These are phyloP conservation scores for Odocoileus virginianus DNA, from an alignment of 2,113 vertebrate genomes.

Conservation along the genomic window DNA sequence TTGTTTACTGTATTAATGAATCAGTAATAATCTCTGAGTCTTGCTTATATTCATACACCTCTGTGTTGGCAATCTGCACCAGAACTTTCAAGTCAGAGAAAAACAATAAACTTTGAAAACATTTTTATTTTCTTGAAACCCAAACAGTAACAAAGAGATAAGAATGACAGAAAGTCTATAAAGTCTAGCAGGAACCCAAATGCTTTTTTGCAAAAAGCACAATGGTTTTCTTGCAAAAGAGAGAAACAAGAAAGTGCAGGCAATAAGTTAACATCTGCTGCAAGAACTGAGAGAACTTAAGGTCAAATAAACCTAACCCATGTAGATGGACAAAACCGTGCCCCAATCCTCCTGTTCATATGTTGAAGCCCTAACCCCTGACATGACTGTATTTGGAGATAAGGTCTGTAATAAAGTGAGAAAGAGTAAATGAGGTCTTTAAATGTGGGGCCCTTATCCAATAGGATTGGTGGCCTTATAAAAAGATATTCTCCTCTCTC, in stretches of 20 bases:
- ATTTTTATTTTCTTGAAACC: slow-evolving; percentile 6
- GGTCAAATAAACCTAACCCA: neutral
- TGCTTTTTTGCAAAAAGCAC: neutral
- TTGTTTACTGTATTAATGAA: neutral
- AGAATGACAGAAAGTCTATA: neutral
- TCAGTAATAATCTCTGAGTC: neutral
- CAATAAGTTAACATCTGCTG: neutral
- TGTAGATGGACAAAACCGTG: neutral
- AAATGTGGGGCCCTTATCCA: neutral
- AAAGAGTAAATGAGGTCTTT: neutral
- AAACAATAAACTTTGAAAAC: neutral
- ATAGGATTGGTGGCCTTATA: neutral
- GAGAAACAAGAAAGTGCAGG: neutral
- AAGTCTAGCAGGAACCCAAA: neutral
- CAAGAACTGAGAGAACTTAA: neutral
- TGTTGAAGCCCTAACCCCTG: neutral
- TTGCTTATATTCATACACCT: neutral
- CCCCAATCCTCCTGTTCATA: neutral
- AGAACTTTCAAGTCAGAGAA: slow-evolving; percentile 12
- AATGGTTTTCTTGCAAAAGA: neutral
- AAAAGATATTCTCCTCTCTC: neutral
- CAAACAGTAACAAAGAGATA: neutral
- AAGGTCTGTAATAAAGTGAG: neutral
- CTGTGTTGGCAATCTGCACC: neutral
- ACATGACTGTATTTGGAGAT: neutral